Base-by-base conservation (phyloP, 2,113 vertebrate species). In the sheep (Ovis aries) region DNA sequence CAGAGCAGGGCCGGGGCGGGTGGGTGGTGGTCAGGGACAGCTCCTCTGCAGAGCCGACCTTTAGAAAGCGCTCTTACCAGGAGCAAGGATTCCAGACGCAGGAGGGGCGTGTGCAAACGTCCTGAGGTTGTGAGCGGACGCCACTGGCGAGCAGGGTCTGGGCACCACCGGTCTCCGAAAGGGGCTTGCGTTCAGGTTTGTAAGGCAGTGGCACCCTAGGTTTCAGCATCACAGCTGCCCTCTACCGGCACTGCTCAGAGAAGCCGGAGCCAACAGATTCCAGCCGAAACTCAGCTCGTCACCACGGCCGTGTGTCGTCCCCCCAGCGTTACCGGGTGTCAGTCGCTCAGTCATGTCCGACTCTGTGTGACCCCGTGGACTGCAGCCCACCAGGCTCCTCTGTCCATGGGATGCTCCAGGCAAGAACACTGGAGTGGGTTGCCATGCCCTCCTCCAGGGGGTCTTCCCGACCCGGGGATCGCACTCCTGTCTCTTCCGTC, bases 221-320 rank as follows among this genome's bases (percentile, higher is more conserved):
- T 12, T 50, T 29, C 29, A 48, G 77, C 29, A 2, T 33, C 78
- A 3, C 7, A 52, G 45, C 10, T 33, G 0, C 43, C 40, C 43
- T 45, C 43, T 9, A 11, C 6, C 1, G 1, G 7, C 19, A 23
- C 80, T 15, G 33, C 43, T 43, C 7, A 6, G 55, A 74, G 25
- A 43, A 31, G 43, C 14, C 3, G n/a, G 15, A 23, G 19, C 29
- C 13, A 0, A 17, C 3, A 2, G 4, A 9, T 10, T 29, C 4
- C 10, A 12, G 45, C 19, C 2, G 25, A 82, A 33, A 83, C 27
- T 23, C 14, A 14, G 0, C 31, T 33, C 13, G 2, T 0, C 11
- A 21, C 4, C 4, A 21, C 11, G 9, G 33, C 25, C 1, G 6
- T 1, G 33, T 3, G 67, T 13, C 10, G 23, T 12, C 71, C 6